Evolutionary conservation across 2,888 invertebrate genomes (phyloP).

Genomic region (Teinopalpus imperialis): DNA sequence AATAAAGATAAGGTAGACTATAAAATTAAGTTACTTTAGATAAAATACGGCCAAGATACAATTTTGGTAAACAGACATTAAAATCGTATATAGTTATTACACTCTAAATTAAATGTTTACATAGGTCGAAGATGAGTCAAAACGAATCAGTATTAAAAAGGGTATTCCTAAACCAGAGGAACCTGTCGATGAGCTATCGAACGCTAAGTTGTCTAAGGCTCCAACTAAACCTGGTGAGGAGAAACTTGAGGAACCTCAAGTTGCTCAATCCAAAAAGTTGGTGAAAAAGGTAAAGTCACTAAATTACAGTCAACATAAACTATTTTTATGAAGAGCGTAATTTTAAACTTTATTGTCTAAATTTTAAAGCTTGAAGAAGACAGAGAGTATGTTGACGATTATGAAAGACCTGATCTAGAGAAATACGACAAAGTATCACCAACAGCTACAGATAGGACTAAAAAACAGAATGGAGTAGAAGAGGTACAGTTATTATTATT

Average conservation of each 20-base stretch:
- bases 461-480: constrained; percentile 70
- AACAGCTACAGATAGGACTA: constrained; percentile 61
- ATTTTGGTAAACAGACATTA: too few relatives aligned
- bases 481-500: constrained; percentile 49
- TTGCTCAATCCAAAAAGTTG: constrained; percentile 61
- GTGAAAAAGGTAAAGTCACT: constrained; percentile 60
- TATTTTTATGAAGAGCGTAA: background rate
- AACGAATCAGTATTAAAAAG: constrained; percentile 66
- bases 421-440: constrained; percentile 84
- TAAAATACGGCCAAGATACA: too few relatives aligned
- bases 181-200: constrained; percentile 67
- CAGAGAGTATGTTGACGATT: constrained; percentile 85
- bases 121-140: constrained; percentile 65
- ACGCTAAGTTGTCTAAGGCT: constrained; percentile 64
- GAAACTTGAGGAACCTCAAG: constrained; percentile 61
- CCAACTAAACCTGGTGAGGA: constrained; percentile 62
- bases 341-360: constrained; percentile 21
- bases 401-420: constrained; percentile 87
- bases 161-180: constrained; percentile 66
- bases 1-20: constrained; percentile 52
- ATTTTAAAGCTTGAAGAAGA: constrained; percentile 66
- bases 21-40: constrained; percentile 2
- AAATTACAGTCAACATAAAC: too few relatives aligned
- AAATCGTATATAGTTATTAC: too few relatives aligned
- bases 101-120: constrained; percentile 3